Evolutionary conservation across 30 jellyfish, hydroid and myxozoan genomes (phyloP), one percentile per base, ranked within the genome.

Genomic region (Aurelia aurita): DNA sequence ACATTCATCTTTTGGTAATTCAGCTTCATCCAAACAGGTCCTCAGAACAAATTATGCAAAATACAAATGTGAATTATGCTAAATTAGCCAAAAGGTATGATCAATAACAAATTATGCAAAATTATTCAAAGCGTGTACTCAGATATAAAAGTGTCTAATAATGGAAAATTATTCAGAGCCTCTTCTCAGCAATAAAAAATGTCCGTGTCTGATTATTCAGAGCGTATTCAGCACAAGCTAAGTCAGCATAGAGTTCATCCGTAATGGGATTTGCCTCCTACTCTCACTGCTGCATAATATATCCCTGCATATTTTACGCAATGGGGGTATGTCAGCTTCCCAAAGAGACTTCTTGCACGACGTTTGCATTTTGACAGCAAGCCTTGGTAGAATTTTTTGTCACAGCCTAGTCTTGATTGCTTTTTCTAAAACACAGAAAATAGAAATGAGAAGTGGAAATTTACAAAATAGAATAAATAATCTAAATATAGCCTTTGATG

Each of bases 221-320:
- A 39, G 51, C 51, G 51, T 0, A 39, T 39, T 39, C 51, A 19
- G 73, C 31, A 18, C 5, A 61, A n/a, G n/a, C n/a, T n/a, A n/a
- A 12, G 0, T 14, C 73, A 61, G 25, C 73, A 14, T 61, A 3
- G 3, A 0, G 31, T 25, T 67, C 63, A 67, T 11, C 86, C 86
- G 47, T 74, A 74, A 22, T 57, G 75, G 4, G 74, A 54, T 2
- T 46, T 35, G 15, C 86, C 86, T 55, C 75, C 75, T 27, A 46
- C 75, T 21, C 86, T 25, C 49, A 74, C 86, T 8, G 88, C 79
- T 21, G 34, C 68, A 35, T 77, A 77, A 47, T 77, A 77, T 9
- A 59, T 1, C 3, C 14, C 45, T 32, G 88, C 88, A 11, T 31
- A 59, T 13, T 44, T 61, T 34, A 58, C 70, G 27, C 88, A 77